A percentile compares a stretch with the other conserved stretches of the same genome.
Conservation (phyloP, 2,888 invertebrate species). For the Desoria tigrina region DNA sequence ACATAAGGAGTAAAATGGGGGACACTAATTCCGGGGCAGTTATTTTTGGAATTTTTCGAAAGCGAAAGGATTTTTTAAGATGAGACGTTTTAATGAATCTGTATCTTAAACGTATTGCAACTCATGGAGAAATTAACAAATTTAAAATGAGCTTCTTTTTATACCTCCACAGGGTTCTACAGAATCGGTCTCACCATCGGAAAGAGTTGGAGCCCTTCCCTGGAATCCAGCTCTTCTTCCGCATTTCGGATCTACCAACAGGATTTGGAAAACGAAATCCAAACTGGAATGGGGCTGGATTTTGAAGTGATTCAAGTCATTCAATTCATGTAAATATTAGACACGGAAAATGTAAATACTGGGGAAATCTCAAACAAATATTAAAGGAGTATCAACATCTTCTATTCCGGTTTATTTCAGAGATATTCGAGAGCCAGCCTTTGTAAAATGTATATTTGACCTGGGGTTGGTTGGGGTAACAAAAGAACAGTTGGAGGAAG, state of each 20-base stretch:
- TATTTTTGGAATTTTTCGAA: slow-evolving; percentile 16
- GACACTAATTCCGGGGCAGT: neutral
- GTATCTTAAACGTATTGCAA: too few species aligned
- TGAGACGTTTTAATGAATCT: too few species aligned
- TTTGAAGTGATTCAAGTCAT: slow-evolving; percentile 45
- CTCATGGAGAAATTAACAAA: too few species aligned
- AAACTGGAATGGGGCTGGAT: slow-evolving; percentile 33
- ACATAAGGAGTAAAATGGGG: too few species aligned
- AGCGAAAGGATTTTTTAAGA: neutral
- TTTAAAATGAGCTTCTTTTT: too few species aligned
- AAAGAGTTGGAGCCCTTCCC: slow-evolving; percentile 49
- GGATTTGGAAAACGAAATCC: slow-evolving; percentile 45
- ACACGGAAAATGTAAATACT: too few species aligned
- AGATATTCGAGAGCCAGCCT: slow-evolving; percentile 45
- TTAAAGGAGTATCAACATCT: too few species aligned
- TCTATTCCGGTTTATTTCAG: slow-evolving; percentile 23
- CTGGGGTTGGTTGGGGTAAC: slow-evolving; percentile 38
- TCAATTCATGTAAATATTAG: slow-evolving; percentile 42
- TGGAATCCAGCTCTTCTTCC: slow-evolving; percentile 34
- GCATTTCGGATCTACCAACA: slow-evolving; percentile 40
- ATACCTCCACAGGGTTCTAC: slow-evolving; percentile 33
- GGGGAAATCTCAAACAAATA: too few species aligned
- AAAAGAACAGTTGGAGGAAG: slow-evolving; percentile 36
- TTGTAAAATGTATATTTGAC: slow-evolving; percentile 44
- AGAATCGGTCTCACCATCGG: slow-evolving; percentile 47